These are phyloP conservation scores for Aleiodes leptofemur DNA, from an alignment of 2,888 invertebrate species.

Conservation along the genomic window DNA sequence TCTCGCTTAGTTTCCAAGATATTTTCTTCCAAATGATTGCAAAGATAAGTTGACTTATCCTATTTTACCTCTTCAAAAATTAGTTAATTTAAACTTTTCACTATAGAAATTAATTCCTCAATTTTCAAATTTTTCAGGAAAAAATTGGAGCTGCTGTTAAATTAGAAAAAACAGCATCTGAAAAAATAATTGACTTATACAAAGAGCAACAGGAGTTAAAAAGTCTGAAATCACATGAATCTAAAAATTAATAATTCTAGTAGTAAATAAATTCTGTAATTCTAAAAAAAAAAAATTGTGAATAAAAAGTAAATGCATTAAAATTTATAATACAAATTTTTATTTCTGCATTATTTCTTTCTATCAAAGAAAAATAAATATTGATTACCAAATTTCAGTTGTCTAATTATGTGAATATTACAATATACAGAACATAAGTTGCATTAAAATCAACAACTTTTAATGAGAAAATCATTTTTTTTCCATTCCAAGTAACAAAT, in stretches of 20 bases:
- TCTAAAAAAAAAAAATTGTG: not conserved
- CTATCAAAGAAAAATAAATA: not conserved
- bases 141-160: constrained; percentile 79
- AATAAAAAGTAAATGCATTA: constrained; percentile 1
- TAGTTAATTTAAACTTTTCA: too few relatives aligned
- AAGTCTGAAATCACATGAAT: constrained; percentile 53
- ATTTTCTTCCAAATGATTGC: too few relatives aligned
- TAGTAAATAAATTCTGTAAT: not conserved
- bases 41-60: too few relatives aligned
- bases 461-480: not conserved
- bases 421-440: constrained; percentile 27
- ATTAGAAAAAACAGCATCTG: constrained; percentile 81
- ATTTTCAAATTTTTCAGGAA: constrained; percentile 65
- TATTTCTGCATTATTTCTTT: constrained; percentile 29
- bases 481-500: not conserved
- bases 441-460: constrained; percentile 2
- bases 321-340: constrained; percentile 25
- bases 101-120: too few relatives aligned
- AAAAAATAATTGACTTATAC: constrained; percentile 82
- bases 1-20: too few relatives aligned
- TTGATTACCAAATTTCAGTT: constrained; percentile 10
- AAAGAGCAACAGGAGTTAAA: constrained; percentile 76
- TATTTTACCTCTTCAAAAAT: too few relatives aligned
- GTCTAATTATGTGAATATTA: constrained; percentile 1
- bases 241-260: constrained; percentile 36